Evolutionary conservation across 23 tunicate species (phyloP).

Genomic region (Diplosoma virens): DNA sequence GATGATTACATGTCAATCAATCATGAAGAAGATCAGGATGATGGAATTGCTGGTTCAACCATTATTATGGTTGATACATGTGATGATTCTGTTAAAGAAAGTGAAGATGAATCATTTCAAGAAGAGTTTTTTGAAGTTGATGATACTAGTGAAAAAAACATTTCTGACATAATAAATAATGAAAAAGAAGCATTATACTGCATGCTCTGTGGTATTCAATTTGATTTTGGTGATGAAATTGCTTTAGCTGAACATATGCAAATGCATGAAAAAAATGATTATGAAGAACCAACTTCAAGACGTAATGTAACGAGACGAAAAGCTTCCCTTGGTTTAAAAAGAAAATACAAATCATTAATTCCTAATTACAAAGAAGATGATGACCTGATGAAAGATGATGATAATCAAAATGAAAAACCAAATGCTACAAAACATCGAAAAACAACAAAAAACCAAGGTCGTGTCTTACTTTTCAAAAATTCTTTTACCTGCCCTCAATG

Average conservation of each 20-base stretch:
- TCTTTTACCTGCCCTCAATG: slow-evolving; percentile 12
- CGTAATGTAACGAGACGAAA: background rate
- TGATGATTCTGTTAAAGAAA: background rate
- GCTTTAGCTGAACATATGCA: slow-evolving; percentile 30
- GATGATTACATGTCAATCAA: slow-evolving; percentile 31
- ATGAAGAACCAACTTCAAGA: background rate
- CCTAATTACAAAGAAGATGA: background rate
- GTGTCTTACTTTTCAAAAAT: background rate
- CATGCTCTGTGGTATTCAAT: slow-evolving; percentile 8
- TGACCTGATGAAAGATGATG: background rate
- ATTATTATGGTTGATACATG: slow-evolving; percentile 39
- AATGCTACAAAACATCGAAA: background rate
- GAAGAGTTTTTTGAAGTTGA: background rate
- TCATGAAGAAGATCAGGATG: background rate
- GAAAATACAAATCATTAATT: slow-evolving; percentile 1
- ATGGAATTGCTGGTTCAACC: background rate
- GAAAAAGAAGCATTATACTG: slow-evolving; percentile 1
- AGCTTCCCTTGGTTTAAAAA: slow-evolving; percentile 1
- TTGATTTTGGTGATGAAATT: slow-evolving; percentile 8
- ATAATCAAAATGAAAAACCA: background rate
- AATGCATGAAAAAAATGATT: slow-evolving; percentile 24
- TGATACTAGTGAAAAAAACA: background rate
- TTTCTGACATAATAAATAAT: background rate
- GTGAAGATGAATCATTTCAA: background rate
- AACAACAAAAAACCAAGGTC: background rate